Evolutionary conservation across 92 coral and sea anemone species (phyloP).

Genomic region (Zoanthus sociatus): DNA sequence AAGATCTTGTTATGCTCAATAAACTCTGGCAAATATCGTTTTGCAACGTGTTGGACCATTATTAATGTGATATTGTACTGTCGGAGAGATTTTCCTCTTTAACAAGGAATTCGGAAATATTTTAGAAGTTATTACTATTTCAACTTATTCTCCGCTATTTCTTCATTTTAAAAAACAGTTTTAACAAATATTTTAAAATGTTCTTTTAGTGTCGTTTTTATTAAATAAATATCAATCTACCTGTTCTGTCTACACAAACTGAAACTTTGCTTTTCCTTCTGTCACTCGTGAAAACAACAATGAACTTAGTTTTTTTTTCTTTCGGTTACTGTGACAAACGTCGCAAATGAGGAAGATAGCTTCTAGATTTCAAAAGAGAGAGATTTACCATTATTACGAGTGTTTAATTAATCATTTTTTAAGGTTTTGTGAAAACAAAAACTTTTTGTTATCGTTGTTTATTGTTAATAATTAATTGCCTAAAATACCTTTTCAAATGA

Average conservation of each 20-base stretch:
- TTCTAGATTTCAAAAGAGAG: background rate
- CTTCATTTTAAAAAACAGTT: background rate
- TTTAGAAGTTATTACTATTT: background rate
- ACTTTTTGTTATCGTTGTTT: slow-evolving; percentile 4
- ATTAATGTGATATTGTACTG: background rate
- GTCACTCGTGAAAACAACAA: slow-evolving; percentile 7
- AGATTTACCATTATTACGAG: background rate
- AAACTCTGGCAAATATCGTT: background rate
- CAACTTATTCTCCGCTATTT: background rate
- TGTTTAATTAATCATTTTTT: slow-evolving; percentile 9
- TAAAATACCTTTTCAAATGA: slow-evolving; percentile 72
- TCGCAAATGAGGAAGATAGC: background rate
- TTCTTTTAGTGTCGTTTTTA: slow-evolving; percentile 11
- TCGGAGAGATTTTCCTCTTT: background rate
- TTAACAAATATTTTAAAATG: background rate
- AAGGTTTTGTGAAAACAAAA: slow-evolving; percentile 25
- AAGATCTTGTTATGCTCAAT: background rate
- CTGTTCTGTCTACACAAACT: slow-evolving; percentile 17
- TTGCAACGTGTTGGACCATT: background rate
- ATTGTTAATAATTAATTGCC: slow-evolving; percentile 70
- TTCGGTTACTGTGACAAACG: background rate
- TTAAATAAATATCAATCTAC: slow-evolving; percentile 5
- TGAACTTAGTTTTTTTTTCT: background rate
- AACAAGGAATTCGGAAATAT: background rate
- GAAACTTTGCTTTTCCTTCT: slow-evolving; percentile 33